Conservation (phyloP, 2,888 invertebrate genomes). For the Oconnorella tubifera region DNA sequence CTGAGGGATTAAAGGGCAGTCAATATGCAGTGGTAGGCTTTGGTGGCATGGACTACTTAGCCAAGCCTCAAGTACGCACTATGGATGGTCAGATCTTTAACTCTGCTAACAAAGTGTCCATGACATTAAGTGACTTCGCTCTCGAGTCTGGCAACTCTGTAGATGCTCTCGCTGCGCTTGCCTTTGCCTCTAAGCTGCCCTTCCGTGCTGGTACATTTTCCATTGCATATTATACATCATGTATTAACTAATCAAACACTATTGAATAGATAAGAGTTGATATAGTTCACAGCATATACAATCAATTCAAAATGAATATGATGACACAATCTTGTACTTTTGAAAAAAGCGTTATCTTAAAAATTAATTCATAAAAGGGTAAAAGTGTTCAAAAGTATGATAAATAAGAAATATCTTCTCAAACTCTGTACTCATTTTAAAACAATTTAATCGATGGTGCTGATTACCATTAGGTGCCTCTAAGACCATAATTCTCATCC, state of each 20-base stretch:
- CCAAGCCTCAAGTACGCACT: constrained; percentile 69
- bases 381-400: too few species aligned
- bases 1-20: constrained; percentile 49
- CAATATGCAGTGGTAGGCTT: constrained; percentile 71
- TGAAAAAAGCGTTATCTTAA: too few species aligned
- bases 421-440: too few species aligned
- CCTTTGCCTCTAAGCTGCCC: constrained; percentile 62
- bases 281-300: too few species aligned
- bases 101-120: constrained; percentile 25
- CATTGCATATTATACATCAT: background rate
- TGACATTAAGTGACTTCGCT: constrained; percentile 20
- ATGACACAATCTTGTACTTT: too few species aligned
- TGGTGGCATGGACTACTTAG: constrained; percentile 67
- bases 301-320: too few species aligned
- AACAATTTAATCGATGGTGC: too few species aligned
- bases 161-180: constrained; percentile 62
- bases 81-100: constrained; percentile 49
- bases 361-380: too few species aligned
- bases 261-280: too few species aligned
- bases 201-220: constrained; percentile 66
- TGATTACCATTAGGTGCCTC: constrained; percentile 71
- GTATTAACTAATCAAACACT: too few species aligned
- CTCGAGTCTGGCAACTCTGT: constrained; percentile 21
- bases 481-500: constrained; percentile 75
- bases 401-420: too few species aligned